These are phyloP conservation scores for Yponomeuta plumbellus DNA, from an alignment of 2,888 invertebrate species.

Conservation along the genomic window DNA sequence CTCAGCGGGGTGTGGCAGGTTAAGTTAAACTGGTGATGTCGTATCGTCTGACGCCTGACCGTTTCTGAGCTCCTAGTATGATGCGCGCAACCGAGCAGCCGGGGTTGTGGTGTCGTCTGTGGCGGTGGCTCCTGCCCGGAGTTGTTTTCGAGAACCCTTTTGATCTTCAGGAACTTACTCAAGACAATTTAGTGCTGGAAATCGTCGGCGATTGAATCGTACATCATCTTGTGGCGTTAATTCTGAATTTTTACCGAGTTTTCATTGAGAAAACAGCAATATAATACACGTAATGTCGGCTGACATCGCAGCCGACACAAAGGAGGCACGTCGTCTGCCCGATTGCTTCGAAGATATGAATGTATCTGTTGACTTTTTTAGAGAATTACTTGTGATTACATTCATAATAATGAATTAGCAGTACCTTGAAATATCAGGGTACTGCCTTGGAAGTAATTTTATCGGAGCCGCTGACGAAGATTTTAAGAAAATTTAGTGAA, in stretches of 20 bases:
- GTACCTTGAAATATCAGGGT: too few relatives aligned
- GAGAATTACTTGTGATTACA: neutral
- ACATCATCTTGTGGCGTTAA: neutral
- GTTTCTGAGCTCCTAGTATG: slow-evolving; percentile 56
- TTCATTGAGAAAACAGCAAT: neutral
- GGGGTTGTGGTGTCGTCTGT: slow-evolving; percentile 37
- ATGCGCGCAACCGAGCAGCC: slow-evolving; percentile 60
- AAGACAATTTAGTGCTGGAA: neutral
- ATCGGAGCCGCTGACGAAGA: too few relatives aligned
- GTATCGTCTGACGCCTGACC: slow-evolving; percentile 30
- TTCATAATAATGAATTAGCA: too few relatives aligned
- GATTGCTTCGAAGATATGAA: neutral
- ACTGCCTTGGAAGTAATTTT: too few relatives aligned
- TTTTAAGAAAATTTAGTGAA: too few relatives aligned
- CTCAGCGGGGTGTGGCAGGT: slow-evolving; percentile 2
- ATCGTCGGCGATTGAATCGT: neutral
- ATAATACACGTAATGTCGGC: neutral
- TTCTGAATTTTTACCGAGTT: neutral
- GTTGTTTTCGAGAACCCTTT: neutral
- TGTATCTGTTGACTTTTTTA: neutral
- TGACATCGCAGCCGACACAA: neutral
- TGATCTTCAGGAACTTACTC: neutral
- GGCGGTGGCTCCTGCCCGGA: neutral
- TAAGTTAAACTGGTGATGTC: slow-evolving; percentile 4
- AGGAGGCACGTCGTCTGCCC: neutral